Conservation (phyloP, 2,797 vertebrate genomes). For the Clangula hyemalis region DNA sequence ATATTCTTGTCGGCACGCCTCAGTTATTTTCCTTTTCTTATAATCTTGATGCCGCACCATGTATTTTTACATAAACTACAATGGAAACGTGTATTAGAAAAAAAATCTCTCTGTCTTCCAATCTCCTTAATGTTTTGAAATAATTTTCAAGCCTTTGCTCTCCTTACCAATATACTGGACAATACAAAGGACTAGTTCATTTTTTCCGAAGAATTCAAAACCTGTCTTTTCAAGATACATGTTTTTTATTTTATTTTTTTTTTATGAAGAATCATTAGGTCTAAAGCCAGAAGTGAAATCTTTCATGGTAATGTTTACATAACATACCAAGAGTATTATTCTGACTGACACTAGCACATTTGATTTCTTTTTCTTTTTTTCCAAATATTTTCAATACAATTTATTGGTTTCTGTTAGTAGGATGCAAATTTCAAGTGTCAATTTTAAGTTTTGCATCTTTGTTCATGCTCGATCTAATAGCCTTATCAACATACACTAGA, state of each 20-base stretch:
- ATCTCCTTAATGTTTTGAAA: not conserved
- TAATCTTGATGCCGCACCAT: not conserved
- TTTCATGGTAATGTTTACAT: not conserved
- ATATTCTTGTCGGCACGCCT: not conserved
- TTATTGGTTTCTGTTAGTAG: not conserved
- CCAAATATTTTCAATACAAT: not conserved
- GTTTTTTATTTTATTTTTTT: not conserved
- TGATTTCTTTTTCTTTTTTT: not conserved
- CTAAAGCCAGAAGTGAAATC: not conserved
- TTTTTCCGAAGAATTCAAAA: not conserved
- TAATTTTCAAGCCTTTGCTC: not conserved
- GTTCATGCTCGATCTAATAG: not conserved
- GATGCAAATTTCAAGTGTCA: not conserved
- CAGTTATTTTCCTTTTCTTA: not conserved
- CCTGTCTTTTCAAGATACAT: not conserved
- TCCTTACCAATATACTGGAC: not conserved
- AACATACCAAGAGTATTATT: not conserved
- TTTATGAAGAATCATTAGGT: not conserved
- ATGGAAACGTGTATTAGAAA: not conserved
- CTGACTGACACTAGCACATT: not conserved
- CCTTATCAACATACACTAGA: not conserved
- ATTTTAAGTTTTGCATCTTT: not conserved
- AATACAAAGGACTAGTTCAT: not conserved
- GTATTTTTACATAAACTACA: not conserved
- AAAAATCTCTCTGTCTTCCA: not conserved